These are phyloP conservation scores for Malaclemys terrapin DNA, from an alignment of 2,113 vertebrate genomes.

Conservation along the genomic window DNA sequence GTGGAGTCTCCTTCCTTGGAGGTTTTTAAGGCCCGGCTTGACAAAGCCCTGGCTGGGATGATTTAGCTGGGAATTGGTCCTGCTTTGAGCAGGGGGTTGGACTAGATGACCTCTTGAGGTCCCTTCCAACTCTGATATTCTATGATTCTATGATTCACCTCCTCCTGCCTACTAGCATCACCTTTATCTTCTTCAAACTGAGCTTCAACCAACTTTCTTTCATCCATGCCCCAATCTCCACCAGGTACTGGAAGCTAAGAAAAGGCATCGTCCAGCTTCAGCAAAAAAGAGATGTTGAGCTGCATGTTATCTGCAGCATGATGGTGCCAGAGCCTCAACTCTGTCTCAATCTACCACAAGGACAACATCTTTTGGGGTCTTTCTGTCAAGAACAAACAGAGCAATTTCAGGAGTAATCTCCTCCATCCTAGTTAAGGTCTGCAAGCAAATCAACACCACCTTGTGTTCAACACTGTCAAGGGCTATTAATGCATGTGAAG, in stretches of 20 bases:
- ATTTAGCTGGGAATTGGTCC: too few relatives aligned
- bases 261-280: neutral
- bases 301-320: neutral
- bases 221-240: neutral
- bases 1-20: too few relatives aligned
- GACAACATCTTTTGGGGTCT: neutral
- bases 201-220: neutral
- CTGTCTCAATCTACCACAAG: neutral
- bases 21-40: too few relatives aligned
- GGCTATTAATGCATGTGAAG: neutral
- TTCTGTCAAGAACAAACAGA: neutral
- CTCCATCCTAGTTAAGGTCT: neutral
- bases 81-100: too few relatives aligned
- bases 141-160: too few relatives aligned
- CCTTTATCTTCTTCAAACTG: neutral
- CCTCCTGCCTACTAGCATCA: neutral
- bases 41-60: too few relatives aligned
- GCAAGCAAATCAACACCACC: neutral
- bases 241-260: neutral
- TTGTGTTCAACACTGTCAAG: neutral
- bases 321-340: neutral
- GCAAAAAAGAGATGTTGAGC: neutral
- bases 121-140: too few relatives aligned
- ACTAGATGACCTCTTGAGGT: too few relatives aligned
- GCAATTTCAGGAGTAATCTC: neutral